Evolutionary conservation across 2,888 invertebrate species (phyloP).

Genomic region (Watsonalla binaria): DNA sequence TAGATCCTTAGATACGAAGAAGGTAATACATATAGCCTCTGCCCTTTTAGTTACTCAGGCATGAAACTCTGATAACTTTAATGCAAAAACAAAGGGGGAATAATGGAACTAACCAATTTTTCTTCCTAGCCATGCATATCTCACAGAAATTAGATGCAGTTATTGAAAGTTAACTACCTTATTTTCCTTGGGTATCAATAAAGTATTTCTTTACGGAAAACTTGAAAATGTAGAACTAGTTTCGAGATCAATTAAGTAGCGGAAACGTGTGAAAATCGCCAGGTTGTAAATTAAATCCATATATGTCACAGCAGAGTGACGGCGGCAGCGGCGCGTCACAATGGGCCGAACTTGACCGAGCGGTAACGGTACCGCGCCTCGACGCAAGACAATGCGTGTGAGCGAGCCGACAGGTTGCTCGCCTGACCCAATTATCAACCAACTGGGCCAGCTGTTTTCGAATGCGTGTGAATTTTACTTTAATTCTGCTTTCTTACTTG

Average conservation of each 20-base stretch:
- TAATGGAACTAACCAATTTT: no score
- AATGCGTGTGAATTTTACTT: conserved; percentile 60
- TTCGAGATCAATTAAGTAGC: no score
- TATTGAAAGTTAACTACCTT: no score
- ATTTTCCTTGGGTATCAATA: no score
- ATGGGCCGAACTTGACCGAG: conserved; percentile 71
- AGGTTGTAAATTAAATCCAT: conserved; percentile 34
- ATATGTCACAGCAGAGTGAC: conserved; percentile 37
- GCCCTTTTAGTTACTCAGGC: neutral
- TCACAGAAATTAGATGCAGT: no score
- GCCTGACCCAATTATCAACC: conserved; percentile 71
- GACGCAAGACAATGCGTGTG: conserved; percentile 71
- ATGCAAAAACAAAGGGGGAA: no score
- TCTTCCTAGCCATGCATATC: no score
- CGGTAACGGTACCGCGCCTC: conserved; percentile 62
- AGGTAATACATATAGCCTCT: neutral
- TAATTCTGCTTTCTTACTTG: conserved; percentile 51
- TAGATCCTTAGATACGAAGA: conserved; percentile 12
- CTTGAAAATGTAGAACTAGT: no score
- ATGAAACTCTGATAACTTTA: no score
- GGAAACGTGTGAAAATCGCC: neutral
- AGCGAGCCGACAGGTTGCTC: conserved; percentile 69
- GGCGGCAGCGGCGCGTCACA: conserved; percentile 48
- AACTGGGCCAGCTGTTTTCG: conserved; percentile 64
- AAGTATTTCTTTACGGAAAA: no score